A percentile compares a stretch with the other conserved stretches of the same genome.
Evolutionary conservation across 2,888 invertebrate genomes (phyloP).

Genomic region (Drosophila mimetica): DNA sequence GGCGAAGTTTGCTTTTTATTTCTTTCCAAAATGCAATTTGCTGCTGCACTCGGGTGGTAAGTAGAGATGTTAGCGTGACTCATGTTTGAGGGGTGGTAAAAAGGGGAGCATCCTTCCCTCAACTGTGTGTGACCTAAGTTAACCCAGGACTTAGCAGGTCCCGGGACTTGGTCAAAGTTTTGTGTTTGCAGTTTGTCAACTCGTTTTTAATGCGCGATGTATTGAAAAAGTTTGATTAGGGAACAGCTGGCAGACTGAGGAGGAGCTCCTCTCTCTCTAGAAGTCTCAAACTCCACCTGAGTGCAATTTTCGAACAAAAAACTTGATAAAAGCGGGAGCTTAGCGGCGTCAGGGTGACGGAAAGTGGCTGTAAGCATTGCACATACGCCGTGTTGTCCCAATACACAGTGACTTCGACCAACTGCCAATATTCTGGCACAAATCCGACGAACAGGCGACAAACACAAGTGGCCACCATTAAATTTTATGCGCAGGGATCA

Average conservation of each 20-base stretch:
- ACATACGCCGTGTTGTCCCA: slow-evolving; percentile 34
- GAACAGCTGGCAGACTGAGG: slow-evolving; percentile 51
- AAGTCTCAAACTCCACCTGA: slow-evolving; percentile 48
- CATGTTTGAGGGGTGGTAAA: slow-evolving; percentile 9
- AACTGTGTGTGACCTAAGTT: slow-evolving; percentile 18
- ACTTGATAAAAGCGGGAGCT: slow-evolving; percentile 37
- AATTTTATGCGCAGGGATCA: slow-evolving; percentile 69
- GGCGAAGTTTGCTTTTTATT: slow-evolving; percentile 54
- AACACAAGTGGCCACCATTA: slow-evolving; percentile 62
- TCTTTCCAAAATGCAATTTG: slow-evolving; percentile 60
- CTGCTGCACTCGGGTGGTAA: slow-evolving; percentile 51
- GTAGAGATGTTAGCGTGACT: slow-evolving; percentile 18
- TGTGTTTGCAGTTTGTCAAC: slow-evolving; percentile 58
- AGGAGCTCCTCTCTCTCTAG: slow-evolving; percentile 7
- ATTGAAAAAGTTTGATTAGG: slow-evolving; percentile 78
- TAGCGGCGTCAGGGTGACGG: slow-evolving; percentile 3
- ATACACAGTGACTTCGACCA: slow-evolving; percentile 35
- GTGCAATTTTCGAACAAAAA: slow-evolving; percentile 47
- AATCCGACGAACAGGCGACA: slow-evolving; percentile 53
- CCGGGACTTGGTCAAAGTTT: slow-evolving; percentile 68
- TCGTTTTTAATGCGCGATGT: slow-evolving; percentile 61
- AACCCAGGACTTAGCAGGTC: slow-evolving; percentile 43
- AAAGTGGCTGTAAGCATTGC: slow-evolving; percentile 3
- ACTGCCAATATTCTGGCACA: slow-evolving; percentile 65
- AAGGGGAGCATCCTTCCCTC: not conserved